Evolutionary conservation across 2,113 vertebrate species (phyloP).

Genomic region (Tinamus guttatus): DNA sequence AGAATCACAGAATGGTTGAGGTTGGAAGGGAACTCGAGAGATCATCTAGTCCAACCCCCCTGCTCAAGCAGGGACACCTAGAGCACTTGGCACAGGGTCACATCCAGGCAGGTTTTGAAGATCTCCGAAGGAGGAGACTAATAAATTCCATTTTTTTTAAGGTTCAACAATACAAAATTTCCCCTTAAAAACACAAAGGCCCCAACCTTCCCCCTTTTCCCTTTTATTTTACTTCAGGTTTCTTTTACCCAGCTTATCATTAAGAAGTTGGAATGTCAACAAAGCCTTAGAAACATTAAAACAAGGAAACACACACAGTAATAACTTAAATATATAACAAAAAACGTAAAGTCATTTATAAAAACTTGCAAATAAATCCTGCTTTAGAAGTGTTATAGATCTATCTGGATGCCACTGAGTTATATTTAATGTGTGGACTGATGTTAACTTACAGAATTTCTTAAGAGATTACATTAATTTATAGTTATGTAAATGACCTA

Average conservation of each 20-base stretch:
- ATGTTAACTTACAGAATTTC: neutral
- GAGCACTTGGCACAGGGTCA: too few relatives aligned
- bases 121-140: too few relatives aligned
- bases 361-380: neutral
- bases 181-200: neutral
- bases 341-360: neutral
- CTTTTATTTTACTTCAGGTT: fast-evolving
- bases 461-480: neutral
- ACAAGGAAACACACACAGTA: neutral
- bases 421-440: neutral
- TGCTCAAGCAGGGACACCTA: too few relatives aligned
- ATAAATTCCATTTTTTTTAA: neutral
- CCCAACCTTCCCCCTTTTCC: too few relatives aligned
- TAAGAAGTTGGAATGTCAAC: neutral
- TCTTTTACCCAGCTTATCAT: neutral
- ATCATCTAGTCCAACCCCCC: too few relatives aligned
- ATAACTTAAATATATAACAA: neutral
- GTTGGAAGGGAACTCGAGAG: too few relatives aligned
- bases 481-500: neutral
- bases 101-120: too few relatives aligned
- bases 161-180: neutral
- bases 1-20: too few relatives aligned
- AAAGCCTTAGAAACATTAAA: neutral
- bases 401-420: neutral
- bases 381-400: neutral